These are phyloP conservation scores for Sarcophaga rosellei DNA, from an alignment of 2,888 invertebrate species.

Conservation along the genomic window DNA sequence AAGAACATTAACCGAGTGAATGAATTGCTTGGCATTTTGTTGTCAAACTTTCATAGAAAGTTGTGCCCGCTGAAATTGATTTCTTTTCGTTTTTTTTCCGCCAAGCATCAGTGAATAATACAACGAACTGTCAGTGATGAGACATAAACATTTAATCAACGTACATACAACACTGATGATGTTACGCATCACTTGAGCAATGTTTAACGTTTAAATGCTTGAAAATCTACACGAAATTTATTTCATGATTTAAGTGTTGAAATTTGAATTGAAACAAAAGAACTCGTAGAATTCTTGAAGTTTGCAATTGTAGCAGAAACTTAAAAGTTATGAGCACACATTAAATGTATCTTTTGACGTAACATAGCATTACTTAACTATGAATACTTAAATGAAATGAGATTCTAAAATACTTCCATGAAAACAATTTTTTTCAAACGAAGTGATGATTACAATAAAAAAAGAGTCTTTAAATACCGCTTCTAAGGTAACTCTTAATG, in stretches of 20 bases:
- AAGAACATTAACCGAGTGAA: not conserved
- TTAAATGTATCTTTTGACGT: no score
- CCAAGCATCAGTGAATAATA: not conserved
- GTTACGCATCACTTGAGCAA: not conserved
- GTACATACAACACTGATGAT: not conserved
- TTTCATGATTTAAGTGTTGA: not conserved
- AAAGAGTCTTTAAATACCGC: no score
- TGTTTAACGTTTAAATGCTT: not conserved
- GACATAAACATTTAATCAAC: slow-evolving; percentile 19
- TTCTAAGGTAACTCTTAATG: no score
- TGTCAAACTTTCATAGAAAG: not conserved
- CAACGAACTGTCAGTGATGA: slow-evolving; percentile 18
- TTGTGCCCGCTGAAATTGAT: not conserved
- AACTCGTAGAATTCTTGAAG: no score
- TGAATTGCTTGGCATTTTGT: not conserved
- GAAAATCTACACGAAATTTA: not conserved
- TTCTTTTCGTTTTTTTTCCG: not conserved
- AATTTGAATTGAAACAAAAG: no score
- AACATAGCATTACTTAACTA: no score
- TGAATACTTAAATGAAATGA: no score
- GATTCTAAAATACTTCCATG: no score
- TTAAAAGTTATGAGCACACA: no score
- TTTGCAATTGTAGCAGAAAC: no score
- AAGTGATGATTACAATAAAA: no score
- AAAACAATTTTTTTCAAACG: no score